Evolutionary conservation across 2,113 vertebrate genomes (phyloP), one percentile per base, ranked within the genome.

Genomic region (Otus sunia): DNA sequence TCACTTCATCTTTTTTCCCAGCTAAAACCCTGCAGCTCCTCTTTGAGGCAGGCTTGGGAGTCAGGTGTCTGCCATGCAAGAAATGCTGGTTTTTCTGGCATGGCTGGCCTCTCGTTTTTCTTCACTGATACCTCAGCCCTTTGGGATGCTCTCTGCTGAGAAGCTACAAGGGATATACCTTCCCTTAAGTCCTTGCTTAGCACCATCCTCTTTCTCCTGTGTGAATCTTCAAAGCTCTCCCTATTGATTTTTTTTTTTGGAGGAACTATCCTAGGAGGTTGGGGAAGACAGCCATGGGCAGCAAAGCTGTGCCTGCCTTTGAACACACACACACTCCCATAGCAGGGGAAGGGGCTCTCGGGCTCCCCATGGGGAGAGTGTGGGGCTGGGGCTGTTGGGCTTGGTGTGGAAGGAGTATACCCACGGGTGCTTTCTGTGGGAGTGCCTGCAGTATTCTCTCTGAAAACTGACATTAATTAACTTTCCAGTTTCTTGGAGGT

Each of bases 271-370:
- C 8, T 20, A 39, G 18, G 39, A 62, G 14, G 30, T 5, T 34
- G 6, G 53, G 18, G 18, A 26, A 73, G 53, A 12, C 20, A 29
- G 11, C 21, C 13, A 5, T 13, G 15, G 69, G 30, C 64, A 30
- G 60, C 30, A n/a, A 15, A 53, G 16, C 25, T 75, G 32, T 62
- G 32, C 12, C 50, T 49, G 25, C 17, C 32, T 30, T 13, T 23
- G 27, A 19, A 27, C 1, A 3, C 2, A 5, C 2, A 5, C 50
- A 5, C 6, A 4, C 17, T 25, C 15, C 17, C 4, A 1, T 10
- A 14, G 50, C 7, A 29, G 34, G 39, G 67, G 55, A 50, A 71
- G 11, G 9, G 41, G 25, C 9, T 60, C 13, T 29, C 0, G 0
- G 15, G 30, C 19, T 74, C 14, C 23, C 10, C 1, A 1, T 15